Conservation (phyloP, 2,888 invertebrate species). For the Spisula subtruncata region DNA sequence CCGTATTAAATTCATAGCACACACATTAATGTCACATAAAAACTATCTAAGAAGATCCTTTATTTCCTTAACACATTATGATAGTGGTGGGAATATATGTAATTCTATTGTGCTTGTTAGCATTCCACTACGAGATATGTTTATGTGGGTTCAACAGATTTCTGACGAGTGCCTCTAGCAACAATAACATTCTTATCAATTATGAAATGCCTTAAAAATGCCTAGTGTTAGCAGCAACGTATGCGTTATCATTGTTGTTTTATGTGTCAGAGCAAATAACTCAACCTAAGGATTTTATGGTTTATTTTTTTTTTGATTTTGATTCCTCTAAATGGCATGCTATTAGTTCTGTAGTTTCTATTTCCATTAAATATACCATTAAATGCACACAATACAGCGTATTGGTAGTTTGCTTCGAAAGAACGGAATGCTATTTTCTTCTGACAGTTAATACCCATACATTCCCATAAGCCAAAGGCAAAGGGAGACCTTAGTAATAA, state of each 20-base stretch:
- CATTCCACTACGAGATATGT: background rate
- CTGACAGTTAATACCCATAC: background rate
- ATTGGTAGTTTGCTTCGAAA: background rate
- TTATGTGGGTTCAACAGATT: background rate
- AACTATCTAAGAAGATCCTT: background rate
- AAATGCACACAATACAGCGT: too few species aligned
- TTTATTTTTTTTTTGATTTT: too few species aligned
- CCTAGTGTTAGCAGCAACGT: background rate
- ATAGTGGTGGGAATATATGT: background rate
- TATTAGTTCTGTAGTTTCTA: too few species aligned
- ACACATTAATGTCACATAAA: conserved; percentile 21
- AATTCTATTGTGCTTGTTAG: conserved; percentile 15
- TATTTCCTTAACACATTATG: background rate
- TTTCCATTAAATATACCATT: too few species aligned
- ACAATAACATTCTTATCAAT: conserved; percentile 26
- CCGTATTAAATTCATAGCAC: background rate
- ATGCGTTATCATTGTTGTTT: background rate
- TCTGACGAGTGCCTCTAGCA: background rate
- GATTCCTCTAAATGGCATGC: too few species aligned
- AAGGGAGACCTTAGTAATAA: too few species aligned
- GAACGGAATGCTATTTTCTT: background rate
- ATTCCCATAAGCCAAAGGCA: background rate
- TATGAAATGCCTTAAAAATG: conserved; percentile 9
- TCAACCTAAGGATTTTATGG: too few species aligned
- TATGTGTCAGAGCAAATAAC: background rate